These are phyloP conservation scores for Euproctis similis DNA, from an alignment of 2,888 invertebrate species.

Conservation along the genomic window DNA sequence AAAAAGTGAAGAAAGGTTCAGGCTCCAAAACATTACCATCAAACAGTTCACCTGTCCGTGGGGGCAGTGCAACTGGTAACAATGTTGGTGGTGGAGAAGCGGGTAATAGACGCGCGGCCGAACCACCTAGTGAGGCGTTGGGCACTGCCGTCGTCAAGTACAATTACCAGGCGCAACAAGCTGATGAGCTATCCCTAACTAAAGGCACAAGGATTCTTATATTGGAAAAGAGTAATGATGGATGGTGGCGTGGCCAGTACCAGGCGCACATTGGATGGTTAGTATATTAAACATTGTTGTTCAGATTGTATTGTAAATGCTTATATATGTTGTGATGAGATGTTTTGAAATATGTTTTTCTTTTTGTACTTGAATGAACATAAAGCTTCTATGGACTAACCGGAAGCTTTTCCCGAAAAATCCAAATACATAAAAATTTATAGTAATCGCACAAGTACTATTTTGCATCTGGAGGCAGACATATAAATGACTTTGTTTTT, in stretches of 20 bases:
- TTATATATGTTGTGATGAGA: too few relatives aligned
- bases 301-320: too few relatives aligned
- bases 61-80: constrained; percentile 70
- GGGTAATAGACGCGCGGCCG: constrained; percentile 32
- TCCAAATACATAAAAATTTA: too few relatives aligned
- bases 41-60: constrained; percentile 88
- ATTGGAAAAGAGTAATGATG: constrained; percentile 98
- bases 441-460: too few relatives aligned
- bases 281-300: constrained; percentile 23
- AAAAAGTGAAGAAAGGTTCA: constrained; percentile 88
- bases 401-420: too few relatives aligned
- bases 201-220: constrained; percentile 97
- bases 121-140: constrained; percentile 87
- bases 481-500: too few relatives aligned
- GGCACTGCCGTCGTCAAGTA: constrained; percentile 96
- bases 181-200: constrained; percentile 94
- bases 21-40: constrained; percentile 91
- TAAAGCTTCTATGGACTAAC: too few relatives aligned
- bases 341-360: too few relatives aligned
- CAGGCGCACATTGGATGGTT: constrained; percentile 76
- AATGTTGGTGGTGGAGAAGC: constrained; percentile 85
- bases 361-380: too few relatives aligned
- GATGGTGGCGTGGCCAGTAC: constrained; percentile 98
- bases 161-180: constrained; percentile 93
- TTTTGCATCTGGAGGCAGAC: too few relatives aligned